Evolutionary conservation across 1,140 invertebrate genomes (phyloP).

Genomic region (Agrypnia vestita): DNA sequence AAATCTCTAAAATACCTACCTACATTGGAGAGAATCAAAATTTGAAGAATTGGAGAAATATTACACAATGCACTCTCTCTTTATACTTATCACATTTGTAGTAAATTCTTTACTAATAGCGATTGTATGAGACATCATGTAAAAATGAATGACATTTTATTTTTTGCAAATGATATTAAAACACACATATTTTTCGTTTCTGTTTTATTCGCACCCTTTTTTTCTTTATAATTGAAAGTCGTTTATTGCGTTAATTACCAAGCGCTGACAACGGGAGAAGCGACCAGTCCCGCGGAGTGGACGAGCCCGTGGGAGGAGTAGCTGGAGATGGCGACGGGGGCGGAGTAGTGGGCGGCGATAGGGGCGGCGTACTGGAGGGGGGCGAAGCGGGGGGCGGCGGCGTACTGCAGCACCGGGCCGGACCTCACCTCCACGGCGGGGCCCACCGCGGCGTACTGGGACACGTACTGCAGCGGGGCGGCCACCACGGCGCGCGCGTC

Average conservation of each 20-base stretch:
- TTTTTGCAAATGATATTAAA: not conserved
- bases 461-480: slow-evolving; percentile 40
- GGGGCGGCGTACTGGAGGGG: slow-evolving; percentile 36
- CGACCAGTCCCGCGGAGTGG: slow-evolving; percentile 58
- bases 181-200: slow-evolving; percentile 28
- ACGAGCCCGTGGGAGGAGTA: slow-evolving; percentile 57
- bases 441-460: slow-evolving; percentile 33
- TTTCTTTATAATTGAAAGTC: not conserved
- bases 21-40: too few relatives aligned
- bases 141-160: too few relatives aligned
- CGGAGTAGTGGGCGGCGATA: slow-evolving; percentile 4
- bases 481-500: slow-evolving; percentile 43
- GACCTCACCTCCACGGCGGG: too few relatives aligned
- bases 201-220: slow-evolving; percentile 39
- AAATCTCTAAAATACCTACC: too few relatives aligned
- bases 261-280: slow-evolving; percentile 49
- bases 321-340: slow-evolving; percentile 34
- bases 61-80: too few relatives aligned
- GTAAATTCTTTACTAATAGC: too few relatives aligned
- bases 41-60: too few relatives aligned
- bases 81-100: too few relatives aligned
- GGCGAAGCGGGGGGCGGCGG: slow-evolving; percentile 46
- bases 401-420: slow-evolving; percentile 49
- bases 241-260: slow-evolving; percentile 49
- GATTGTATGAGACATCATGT: too few relatives aligned